These are phyloP conservation scores for Ichneumoninae sp. DNA, from an alignment of 2,888 invertebrate genomes.

Conservation along the genomic window DNA sequence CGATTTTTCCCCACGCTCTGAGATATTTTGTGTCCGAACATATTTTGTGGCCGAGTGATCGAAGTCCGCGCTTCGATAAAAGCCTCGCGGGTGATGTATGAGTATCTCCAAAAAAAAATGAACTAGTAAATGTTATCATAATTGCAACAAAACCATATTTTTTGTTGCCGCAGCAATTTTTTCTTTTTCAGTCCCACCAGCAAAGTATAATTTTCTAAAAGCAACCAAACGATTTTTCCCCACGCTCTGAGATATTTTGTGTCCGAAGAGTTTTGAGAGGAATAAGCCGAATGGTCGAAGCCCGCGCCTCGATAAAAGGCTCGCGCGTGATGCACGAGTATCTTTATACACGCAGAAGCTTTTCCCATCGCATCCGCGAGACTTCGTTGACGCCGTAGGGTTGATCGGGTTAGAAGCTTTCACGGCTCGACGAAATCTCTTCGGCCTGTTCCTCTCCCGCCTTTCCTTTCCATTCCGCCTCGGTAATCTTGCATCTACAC, in stretches of 20 bases:
- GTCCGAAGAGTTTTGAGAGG: conserved; percentile 4
- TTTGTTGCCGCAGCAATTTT: too few species aligned
- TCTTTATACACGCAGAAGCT: conserved; percentile 3
- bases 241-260: neutral
- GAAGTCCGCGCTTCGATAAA: neutral
- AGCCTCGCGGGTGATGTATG: neutral
- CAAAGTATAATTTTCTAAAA: too few species aligned
- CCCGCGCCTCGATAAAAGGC: neutral
- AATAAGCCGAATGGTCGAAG: neutral
- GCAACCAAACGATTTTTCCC: too few species aligned
- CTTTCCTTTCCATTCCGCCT: conserved; percentile 12
- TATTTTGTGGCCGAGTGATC: neutral
- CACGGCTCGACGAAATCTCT: conserved; percentile 36
- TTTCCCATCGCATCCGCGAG: conserved; percentile 19
- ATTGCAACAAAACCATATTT: too few species aligned
- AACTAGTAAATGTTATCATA: too few species aligned
- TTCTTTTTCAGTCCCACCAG: too few species aligned
- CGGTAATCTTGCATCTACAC: neutral
- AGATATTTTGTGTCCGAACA: conserved; percentile 7
- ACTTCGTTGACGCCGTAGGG: conserved; percentile 35
- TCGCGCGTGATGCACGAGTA: neutral
- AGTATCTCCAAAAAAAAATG: neutral
- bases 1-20: too few species aligned
- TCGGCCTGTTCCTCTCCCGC: neutral
- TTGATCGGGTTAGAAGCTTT: conserved; percentile 58